Evolutionary conservation across 2,113 vertebrate genomes (phyloP), one percentile per base, ranked within the genome.

Genomic region (Turdus rufiventris): DNA sequence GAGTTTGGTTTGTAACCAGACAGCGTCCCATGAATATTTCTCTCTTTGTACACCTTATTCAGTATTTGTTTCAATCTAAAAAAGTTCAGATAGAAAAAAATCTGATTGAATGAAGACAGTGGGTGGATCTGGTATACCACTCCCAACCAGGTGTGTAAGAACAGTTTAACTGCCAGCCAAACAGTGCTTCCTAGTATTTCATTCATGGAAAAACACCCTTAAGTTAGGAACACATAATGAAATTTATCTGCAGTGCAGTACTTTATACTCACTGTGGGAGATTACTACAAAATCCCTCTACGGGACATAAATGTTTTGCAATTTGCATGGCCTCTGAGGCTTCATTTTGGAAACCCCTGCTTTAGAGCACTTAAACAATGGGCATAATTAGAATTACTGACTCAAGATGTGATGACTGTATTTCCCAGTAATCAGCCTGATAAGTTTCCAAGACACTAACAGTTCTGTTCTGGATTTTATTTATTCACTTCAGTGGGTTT

Each of bases 231-330:
- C 62, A 60, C 54, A 42, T 70, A 82, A 91, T 58, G 58, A 93
- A 88, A 96, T 96, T 77, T 72, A 94, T 80, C 91, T 93, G 79
- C 95, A 96, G 63, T 90, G 91, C 85, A 90, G 94, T 66, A 74
- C 42, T 88, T 90, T 8, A 47, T 54, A 66, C 42, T 90, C 75
- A 66, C 50, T 45, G 29, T 80, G 76, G 50, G 29, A 63, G 67
- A 90, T 56, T 47, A 90, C 67, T 79, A 77, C 48, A 93, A 77
- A 76, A 90, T 62, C 29, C 58, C 71, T 90, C 63, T 31, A 38
- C 73, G 92, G 48, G 82, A 70, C 67, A 77, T 66, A 85, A 80
- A 58, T 34, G 33, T 58, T 94, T 65, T 83, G 61, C 45, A 85
- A 61, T 65, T 72, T 45, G 33, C 38, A 54, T 15, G 29, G 67